Evolutionary conservation across 2,888 invertebrate genomes (phyloP), one percentile per base, ranked within the genome.

Genomic region (Cerceris rybyensis): DNA sequence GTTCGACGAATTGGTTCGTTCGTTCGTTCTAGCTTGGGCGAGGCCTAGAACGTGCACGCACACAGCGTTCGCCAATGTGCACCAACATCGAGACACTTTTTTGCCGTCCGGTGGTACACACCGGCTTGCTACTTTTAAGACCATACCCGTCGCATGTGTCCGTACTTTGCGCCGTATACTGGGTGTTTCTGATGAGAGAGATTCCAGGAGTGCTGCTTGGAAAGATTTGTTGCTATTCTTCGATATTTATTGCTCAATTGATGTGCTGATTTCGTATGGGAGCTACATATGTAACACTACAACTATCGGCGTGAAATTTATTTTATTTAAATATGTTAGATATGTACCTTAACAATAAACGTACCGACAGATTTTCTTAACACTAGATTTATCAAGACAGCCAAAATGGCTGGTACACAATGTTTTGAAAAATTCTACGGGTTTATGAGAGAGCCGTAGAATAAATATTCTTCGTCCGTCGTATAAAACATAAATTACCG

Each of bases 1-100:
- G 73, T 84, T 86, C 86, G 86, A 66, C 84, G 87, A 86, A 87
- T 83, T 78, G 69, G 78, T 82, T 69, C 70, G 77, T 75, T 77
- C 68, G 76, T 58, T 70, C 71, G 70, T 69, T 70, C 79, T 58
- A 68, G 72, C 75, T 78, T 82, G 80, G 81, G 84, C 73, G 84
- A 85, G 84, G 81, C 80, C 55, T 78, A 74, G 75, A 78, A 68
- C 78, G 49, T 43, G 42, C 28, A n/a, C 55, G n/a, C 50, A 7
- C 28, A 49, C 41, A 28, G 28, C 28, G 28, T 28, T 28, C 28
- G 1, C 28, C 28, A 28, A 4, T 4, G 28, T 28, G 28, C 11
- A 11, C 9, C 46, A 16, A 65, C 52, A n/a, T 68, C 52, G 55
- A 71, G 63, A 57, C 58, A 59, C 68, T 69, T 79, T 84, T 80